These are phyloP conservation scores for Eupithecia tripunctaria DNA, from an alignment of 2,888 invertebrate genomes.

Conservation along the genomic window DNA sequence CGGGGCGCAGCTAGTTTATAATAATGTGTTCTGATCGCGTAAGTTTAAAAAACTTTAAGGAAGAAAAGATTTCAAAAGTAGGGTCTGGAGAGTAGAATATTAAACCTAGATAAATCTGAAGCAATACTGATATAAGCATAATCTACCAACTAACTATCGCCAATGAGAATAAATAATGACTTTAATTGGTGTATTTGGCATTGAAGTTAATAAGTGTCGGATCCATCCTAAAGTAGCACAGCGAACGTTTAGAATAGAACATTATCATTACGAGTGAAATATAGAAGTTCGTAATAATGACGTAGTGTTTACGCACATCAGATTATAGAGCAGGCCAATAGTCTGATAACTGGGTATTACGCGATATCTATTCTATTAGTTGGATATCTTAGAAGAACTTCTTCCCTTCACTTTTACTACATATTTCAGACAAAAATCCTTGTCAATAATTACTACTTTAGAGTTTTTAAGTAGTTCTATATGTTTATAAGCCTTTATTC, in stretches of 20 bases:
- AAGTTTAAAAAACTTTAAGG: too few relatives aligned
- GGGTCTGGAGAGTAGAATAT: not conserved
- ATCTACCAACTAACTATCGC: not conserved
- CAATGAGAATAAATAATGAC: constrained; percentile 32
- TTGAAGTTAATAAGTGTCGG: constrained; percentile 31
- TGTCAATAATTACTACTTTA: not conserved
- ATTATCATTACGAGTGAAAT: constrained; percentile 27
- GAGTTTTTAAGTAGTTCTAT: not conserved
- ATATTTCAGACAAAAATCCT: not conserved
- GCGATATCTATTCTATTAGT: not conserved
- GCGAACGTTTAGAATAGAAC: constrained; percentile 30
- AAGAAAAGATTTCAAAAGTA: not conserved
- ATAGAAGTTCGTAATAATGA: constrained; percentile 21
- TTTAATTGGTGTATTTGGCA: constrained; percentile 43
- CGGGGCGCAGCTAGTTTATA: too few relatives aligned
- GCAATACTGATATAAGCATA: not conserved
- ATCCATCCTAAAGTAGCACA: constrained; percentile 32
- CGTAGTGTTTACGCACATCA: constrained; percentile 33
- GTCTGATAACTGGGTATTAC: not conserved
- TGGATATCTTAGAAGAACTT: not conserved
- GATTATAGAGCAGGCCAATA: not conserved
- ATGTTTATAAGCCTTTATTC: not conserved
- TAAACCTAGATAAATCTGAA: not conserved
- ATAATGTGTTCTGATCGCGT: too few relatives aligned
- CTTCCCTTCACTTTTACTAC: not conserved